phyloP scores from a whole-genome alignment of 1,140 invertebrate species.

The Pissodes strobi region DNA sequence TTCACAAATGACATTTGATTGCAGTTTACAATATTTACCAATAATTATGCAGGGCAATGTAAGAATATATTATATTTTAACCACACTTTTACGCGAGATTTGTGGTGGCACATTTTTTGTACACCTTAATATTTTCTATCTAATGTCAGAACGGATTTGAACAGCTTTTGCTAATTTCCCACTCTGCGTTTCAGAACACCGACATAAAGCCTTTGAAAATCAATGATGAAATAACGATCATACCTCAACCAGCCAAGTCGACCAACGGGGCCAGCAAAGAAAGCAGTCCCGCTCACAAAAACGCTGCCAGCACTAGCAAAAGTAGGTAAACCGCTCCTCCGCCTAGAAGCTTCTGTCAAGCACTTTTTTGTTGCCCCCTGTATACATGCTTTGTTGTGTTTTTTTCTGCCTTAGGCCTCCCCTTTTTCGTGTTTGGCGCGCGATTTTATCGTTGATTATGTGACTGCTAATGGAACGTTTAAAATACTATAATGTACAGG shows the following conservation, averaged over 20 bases:
- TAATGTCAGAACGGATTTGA: too few relatives aligned
- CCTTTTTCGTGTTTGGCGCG: neutral
- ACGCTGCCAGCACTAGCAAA: slow-evolving; percentile 45
- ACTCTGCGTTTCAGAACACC: slow-evolving; percentile 49
- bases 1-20: too few relatives aligned
- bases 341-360: neutral
- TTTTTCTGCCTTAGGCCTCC: neutral
- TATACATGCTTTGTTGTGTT: neutral
- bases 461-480: too few relatives aligned
- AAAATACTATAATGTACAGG: too few relatives aligned
- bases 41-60: too few relatives aligned
- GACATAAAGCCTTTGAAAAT: slow-evolving; percentile 85
- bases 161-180: too few relatives aligned
- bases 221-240: slow-evolving; percentile 91
- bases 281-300: slow-evolving; percentile 35
- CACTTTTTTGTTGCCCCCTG: neutral
- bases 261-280: slow-evolving; percentile 47
- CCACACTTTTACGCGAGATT: too few relatives aligned
- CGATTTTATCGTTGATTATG: neutral
- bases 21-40: neutral
- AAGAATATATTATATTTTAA: too few relatives aligned
- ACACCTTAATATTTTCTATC: too few relatives aligned
- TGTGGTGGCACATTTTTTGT: too few relatives aligned
- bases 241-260: slow-evolving; percentile 78
- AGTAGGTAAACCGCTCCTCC: slow-evolving; percentile 42